Percentiles rank a stretch among this genome's conserved stretches.
These are phyloP conservation scores for Dastarcus helophoroides DNA, from an alignment of 2,888 invertebrate species.

Conservation along the genomic window DNA sequence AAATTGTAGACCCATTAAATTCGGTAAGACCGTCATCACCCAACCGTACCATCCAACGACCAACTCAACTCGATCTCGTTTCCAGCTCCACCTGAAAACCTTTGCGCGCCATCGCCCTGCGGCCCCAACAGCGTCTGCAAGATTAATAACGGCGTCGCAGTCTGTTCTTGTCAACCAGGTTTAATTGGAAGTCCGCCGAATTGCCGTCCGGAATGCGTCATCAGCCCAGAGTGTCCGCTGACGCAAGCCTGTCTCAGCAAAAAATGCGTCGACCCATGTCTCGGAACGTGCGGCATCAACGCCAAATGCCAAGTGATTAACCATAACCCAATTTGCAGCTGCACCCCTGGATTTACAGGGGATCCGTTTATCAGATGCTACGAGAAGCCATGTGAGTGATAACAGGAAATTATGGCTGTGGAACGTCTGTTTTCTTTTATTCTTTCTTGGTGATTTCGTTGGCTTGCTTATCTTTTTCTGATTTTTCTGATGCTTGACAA, in stretches of 20 bases:
- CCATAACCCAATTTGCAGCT: conserved; percentile 71
- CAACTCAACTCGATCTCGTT: no score
- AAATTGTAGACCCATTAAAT: conserved; percentile 34
- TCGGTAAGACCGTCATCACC: no score
- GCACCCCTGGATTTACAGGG: conserved; percentile 55
- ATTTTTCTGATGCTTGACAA: no score
- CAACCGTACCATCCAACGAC: no score
- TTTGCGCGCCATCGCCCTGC: conserved; percentile 62
- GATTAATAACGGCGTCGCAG: conserved; percentile 42
- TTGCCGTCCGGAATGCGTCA: conserved; percentile 67
- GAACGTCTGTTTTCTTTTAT: no score
- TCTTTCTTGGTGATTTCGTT: no score
- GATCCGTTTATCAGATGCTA: conserved; percentile 66
- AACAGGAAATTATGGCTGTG: no score
- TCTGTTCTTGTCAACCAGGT: conserved; percentile 58
- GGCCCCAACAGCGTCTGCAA: conserved; percentile 58
- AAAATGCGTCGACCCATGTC: conserved; percentile 71
- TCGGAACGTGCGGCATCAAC: conserved; percentile 62
- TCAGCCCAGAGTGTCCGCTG: conserved; percentile 66
- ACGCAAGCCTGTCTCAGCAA: conserved; percentile 71
- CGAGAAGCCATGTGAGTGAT: conserved; percentile 32
- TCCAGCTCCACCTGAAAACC: conserved; percentile 39
- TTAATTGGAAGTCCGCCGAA: conserved; percentile 65
- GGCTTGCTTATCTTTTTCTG: no score
- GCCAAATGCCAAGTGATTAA: conserved; percentile 69